Percentiles rank a stretch among this genome's conserved stretches.
Evolutionary conservation across 30 jellyfish, hydroid and myxozoan species (phyloP).

Genomic region (Mastigias papua): DNA sequence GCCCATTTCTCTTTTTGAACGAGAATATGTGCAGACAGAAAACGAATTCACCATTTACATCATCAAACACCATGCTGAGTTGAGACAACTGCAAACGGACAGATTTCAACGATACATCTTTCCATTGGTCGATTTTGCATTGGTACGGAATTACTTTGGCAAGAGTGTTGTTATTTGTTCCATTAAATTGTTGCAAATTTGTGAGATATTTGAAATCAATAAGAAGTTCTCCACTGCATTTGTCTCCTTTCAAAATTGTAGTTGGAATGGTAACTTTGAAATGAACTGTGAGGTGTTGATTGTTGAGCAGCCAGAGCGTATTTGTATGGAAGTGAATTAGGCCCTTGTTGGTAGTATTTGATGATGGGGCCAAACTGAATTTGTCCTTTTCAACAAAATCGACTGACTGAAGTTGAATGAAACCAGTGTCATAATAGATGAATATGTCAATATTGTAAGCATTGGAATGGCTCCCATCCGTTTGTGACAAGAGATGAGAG

Average conservation of each 20-base stretch:
- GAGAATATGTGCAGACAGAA: not conserved
- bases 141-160: not conserved
- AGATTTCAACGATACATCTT: not conserved
- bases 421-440: not conserved
- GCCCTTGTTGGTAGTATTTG: slow-evolving; percentile 24
- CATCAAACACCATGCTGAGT: slow-evolving; percentile 44
- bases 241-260: not conserved
- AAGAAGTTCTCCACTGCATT: not conserved
- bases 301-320: slow-evolving; percentile 27
- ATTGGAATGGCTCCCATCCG: slow-evolving; percentile 4
- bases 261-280: slow-evolving; percentile 9
- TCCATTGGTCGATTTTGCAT: not conserved
- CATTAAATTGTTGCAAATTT: slow-evolving; percentile 29
- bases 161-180: not conserved
- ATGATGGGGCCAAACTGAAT: slow-evolving; percentile 21
- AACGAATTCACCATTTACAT: slow-evolving; percentile 2
- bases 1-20: not conserved
- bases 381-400: not conserved
- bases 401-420: slow-evolving; percentile 10
- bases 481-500: not conserved
- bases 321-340: slow-evolving; percentile 18
- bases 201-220: slow-evolving; percentile 23
- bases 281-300: not conserved
- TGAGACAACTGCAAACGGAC: not conserved
- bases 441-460: not conserved